These are phyloP conservation scores for Chionomys nivalis DNA, from an alignment of 2,113 vertebrate genomes.

Conservation along the genomic window DNA sequence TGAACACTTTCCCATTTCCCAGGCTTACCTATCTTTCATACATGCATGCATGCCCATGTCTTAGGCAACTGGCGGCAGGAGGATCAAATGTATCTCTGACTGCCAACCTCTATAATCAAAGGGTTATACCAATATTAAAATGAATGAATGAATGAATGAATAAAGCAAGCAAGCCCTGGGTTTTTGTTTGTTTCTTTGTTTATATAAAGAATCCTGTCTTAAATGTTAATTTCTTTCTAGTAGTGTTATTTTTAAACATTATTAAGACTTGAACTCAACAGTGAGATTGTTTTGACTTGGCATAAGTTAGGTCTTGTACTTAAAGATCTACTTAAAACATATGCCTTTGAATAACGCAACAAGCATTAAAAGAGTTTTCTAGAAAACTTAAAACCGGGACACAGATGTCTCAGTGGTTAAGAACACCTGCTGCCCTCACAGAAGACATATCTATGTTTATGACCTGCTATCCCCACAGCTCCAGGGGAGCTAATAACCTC, in stretches of 20 bases:
- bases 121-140: too few relatives aligned
- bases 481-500: background rate
- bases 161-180: background rate
- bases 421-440: background rate
- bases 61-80: too few relatives aligned
- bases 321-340: background rate
- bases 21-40: too few relatives aligned
- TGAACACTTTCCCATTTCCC: too few relatives aligned
- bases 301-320: background rate
- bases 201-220: background rate
- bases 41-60: too few relatives aligned
- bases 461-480: background rate
- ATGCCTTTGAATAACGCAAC: background rate
- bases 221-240: background rate
- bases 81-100: too few relatives aligned
- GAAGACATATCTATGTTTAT: background rate
- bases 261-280: background rate
- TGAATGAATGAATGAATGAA: too few relatives aligned
- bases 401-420: background rate
- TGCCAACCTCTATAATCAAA: too few relatives aligned
- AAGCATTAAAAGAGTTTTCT: background rate
- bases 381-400: background rate
- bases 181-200: background rate
- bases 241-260: background rate
- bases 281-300: background rate